These are phyloP conservation scores for Oppia nitens DNA, from an alignment of 1,140 invertebrate species.

Conservation along the genomic window DNA sequence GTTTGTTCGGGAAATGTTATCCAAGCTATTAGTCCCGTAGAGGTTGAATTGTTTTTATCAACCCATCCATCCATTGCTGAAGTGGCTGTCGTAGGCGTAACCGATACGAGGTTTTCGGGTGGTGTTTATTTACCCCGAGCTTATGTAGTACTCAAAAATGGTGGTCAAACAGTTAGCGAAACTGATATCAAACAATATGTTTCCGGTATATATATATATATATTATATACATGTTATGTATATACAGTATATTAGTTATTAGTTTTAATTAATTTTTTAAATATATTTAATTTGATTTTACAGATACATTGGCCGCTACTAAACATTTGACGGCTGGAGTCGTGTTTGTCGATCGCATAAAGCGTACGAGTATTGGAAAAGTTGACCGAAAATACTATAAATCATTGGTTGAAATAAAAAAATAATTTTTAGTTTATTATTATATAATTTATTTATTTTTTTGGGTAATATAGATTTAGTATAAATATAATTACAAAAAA, in stretches of 20 bases:
- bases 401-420: not conserved
- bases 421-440: no score
- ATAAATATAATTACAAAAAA: no score
- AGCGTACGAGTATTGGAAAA: not conserved
- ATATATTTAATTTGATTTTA: not conserved
- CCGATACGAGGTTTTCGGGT: not conserved
- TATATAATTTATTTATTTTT: no score
- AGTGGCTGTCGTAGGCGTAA: not conserved
- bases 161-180: not conserved
- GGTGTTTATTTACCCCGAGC: not conserved
- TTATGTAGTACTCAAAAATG: not conserved
- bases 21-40: not conserved
- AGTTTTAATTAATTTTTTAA: not conserved
- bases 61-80: not conserved
- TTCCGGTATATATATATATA: not conserved
- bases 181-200: not conserved
- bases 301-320: not conserved
- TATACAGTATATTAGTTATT: not conserved
- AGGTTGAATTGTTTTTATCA: not conserved
- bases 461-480: no score
- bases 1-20: not conserved
- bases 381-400: constrained; percentile 2
- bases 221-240: no score
- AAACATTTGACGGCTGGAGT: not conserved
- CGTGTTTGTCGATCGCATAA: not conserved